These are phyloP conservation scores for Cassiopea xamachana DNA, from an alignment of 30 jellyfish, hydroid and myxozoan genomes.

Conservation along the genomic window DNA sequence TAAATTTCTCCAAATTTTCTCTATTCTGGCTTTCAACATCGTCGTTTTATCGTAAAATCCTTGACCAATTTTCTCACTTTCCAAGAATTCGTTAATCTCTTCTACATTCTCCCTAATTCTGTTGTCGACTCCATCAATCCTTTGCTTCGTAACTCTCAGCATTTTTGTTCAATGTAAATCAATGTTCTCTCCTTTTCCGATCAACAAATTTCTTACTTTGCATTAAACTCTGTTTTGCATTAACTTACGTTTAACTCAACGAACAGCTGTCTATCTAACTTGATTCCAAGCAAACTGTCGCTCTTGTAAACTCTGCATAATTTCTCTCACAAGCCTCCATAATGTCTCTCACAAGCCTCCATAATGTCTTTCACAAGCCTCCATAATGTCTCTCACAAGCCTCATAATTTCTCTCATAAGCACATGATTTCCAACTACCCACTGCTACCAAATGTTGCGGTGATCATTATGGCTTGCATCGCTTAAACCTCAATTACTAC, in stretches of 20 bases:
- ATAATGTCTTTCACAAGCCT: no score
- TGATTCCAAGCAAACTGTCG: neutral
- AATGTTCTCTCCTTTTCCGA: neutral
- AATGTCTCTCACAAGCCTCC: no score
- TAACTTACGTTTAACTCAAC: neutral
- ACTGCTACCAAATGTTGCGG: neutral
- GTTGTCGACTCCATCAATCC: slow-evolving; percentile 17
- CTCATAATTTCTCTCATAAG: no score
- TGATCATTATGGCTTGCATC: neutral
- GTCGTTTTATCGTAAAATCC: neutral
- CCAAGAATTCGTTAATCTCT: neutral
- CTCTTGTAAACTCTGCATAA: neutral
- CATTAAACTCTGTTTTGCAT: neutral
- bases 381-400: no score
- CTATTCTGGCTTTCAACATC: neutral
- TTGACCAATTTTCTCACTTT: neutral
- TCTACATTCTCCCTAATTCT: neutral
- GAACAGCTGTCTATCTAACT: neutral
- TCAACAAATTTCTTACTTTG: neutral
- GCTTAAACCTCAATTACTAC: neutral
- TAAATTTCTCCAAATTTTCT: neutral
- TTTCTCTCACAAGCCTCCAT: neutral
- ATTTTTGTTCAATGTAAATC: neutral
- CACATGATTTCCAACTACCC: neutral
- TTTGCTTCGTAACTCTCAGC: slow-evolving; percentile 13